A percentile compares a stretch with the other conserved stretches of the same genome.
phyloP scores from a whole-genome alignment of 37 sponge, comb jelly and placozoan species.

The Dysidea cf. avara region DNA sequence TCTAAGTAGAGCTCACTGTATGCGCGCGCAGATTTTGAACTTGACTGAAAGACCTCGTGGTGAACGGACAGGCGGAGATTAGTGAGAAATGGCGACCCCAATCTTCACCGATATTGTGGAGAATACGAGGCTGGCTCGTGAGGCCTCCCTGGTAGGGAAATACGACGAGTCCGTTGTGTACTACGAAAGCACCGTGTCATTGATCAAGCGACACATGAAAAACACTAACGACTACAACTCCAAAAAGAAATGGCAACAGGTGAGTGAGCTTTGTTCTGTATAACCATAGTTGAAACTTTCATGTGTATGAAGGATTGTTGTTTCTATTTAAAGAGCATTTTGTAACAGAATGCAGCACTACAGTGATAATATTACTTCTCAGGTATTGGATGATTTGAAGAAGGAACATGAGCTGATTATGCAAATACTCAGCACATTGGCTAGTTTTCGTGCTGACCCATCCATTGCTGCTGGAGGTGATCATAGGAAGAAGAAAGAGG shows the following conservation, averaged over 20 bases:
- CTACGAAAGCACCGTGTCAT: constrained; percentile 77
- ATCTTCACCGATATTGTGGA: constrained; percentile 50
- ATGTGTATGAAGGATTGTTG: too few species aligned
- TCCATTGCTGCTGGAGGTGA: neutral
- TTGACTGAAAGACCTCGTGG: too few species aligned
- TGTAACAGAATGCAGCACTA: too few species aligned
- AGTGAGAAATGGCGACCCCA: too few species aligned
- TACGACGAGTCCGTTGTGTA: constrained; percentile 86
- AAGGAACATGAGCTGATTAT: constrained; percentile 82
- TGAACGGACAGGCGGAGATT: too few species aligned
- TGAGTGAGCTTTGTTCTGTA: too few species aligned
- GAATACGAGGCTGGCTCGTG: constrained; percentile 77
- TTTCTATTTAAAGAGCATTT: too few species aligned
- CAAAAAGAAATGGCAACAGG: constrained; percentile 81
- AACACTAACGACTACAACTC: constrained; percentile 40
- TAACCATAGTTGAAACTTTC: too few species aligned
- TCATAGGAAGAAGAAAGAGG: neutral
- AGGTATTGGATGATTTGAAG: constrained; percentile 71
- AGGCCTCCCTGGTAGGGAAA: constrained; percentile 75
- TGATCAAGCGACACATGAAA: constrained; percentile 58
- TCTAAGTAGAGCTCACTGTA: too few species aligned
- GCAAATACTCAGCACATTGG: constrained; percentile 63
- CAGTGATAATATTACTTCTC: neutral
- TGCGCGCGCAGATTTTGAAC: too few species aligned
- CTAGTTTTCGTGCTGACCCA: constrained; percentile 83